phyloP scores from a whole-genome alignment of 2,113 vertebrate genomes.

The Dolichallabes microphthalmus region DNA sequence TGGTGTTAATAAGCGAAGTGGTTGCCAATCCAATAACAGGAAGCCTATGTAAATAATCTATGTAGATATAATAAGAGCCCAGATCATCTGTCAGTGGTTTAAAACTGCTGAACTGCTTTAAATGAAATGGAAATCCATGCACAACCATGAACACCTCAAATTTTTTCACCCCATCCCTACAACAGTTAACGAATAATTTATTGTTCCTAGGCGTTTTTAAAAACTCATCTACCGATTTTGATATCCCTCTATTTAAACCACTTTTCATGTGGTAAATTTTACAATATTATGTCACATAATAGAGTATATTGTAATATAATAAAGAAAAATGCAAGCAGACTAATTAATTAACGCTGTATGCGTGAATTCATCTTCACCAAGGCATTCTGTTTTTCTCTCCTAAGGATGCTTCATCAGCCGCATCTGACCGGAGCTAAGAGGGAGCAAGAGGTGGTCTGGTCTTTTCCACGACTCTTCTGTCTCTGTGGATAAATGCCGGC shows the following conservation, averaged over 20 bases:
- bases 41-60: constrained; percentile 15
- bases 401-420: background rate
- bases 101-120: constrained; percentile 1
- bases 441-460: constrained; percentile 13
- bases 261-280: background rate
- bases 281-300: background rate
- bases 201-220: background rate
- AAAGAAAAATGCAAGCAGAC: background rate
- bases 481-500: constrained; percentile 45
- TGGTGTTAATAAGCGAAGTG: constrained; percentile 57
- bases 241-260: background rate
- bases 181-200: background rate
- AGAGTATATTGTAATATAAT: background rate
- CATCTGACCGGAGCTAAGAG: background rate
- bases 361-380: background rate
- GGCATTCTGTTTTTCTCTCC: background rate
- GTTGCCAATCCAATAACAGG: constrained; percentile 46
- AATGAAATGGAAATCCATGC: background rate
- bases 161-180: background rate
- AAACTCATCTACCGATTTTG: background rate
- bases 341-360: background rate
- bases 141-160: background rate
- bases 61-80: background rate
- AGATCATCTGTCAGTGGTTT: constrained; percentile 21
- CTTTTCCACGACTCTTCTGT: constrained; percentile 13